Evolutionary conservation across 2,113 vertebrate genomes (phyloP).

Genomic region (Pterocles gutturalis): DNA sequence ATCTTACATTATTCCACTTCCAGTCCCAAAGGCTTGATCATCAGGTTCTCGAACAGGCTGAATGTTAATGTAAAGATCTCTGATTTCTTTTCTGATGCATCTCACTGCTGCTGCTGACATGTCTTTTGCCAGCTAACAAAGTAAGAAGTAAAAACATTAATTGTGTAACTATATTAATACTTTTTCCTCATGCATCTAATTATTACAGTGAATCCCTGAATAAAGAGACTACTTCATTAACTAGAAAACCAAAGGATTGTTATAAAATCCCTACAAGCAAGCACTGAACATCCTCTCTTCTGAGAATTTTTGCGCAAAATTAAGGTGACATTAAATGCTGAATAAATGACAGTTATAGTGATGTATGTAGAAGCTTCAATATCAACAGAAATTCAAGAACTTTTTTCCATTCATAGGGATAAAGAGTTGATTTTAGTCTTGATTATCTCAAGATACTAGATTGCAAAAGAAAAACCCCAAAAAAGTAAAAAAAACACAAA

Average conservation of each 20-base stretch:
- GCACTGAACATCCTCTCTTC: not conserved
- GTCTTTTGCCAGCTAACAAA: slow-evolving; percentile 90
- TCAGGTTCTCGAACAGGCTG: slow-evolving; percentile 89
- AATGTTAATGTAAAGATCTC: slow-evolving; percentile 93
- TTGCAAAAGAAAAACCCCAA: not conserved
- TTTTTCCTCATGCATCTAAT: not conserved
- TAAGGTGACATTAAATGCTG: not conserved
- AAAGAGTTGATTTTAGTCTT: not conserved
- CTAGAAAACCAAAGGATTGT: not conserved
- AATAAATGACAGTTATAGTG: not conserved
- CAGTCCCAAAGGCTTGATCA: slow-evolving; percentile 88
- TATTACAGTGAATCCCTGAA: not conserved
- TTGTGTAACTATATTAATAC: not conserved
- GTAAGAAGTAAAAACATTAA: not conserved
- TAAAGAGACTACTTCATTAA: not conserved
- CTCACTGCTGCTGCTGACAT: slow-evolving; percentile 90
- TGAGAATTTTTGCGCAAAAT: not conserved
- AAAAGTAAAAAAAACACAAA: not conserved
- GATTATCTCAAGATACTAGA: not conserved
- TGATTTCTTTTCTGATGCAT: slow-evolving; percentile 92
- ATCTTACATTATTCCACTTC: slow-evolving; percentile 93
- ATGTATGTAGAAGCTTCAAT: not conserved
- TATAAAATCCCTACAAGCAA: not conserved
- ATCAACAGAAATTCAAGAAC: not conserved
- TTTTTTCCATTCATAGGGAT: not conserved